Evolutionary conservation across 2,888 invertebrate species (phyloP).

Genomic region (Tribolium freemani): DNA sequence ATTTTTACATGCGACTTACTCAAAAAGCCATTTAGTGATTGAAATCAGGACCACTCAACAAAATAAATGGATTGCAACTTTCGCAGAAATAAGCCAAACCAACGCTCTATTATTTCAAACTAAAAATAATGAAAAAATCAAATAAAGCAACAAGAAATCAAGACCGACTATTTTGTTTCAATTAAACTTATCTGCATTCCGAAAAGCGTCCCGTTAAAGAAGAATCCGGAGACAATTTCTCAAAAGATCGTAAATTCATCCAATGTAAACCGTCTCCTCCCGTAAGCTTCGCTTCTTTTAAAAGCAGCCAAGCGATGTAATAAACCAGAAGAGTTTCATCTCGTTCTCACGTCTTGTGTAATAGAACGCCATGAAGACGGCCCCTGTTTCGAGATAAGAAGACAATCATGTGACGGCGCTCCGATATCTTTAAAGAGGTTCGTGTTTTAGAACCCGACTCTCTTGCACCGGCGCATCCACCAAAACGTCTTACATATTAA

Average conservation of each 20-base stretch:
- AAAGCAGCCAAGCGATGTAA: slow-evolving; percentile 11
- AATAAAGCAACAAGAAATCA: background rate
- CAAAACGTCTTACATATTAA: slow-evolving; percentile 9
- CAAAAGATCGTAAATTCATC: slow-evolving; percentile 12
- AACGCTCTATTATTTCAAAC: background rate
- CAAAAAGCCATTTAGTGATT: slow-evolving; percentile 19
- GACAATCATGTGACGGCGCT: slow-evolving; percentile 18
- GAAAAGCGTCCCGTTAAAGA: background rate
- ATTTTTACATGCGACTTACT: slow-evolving; percentile 3
- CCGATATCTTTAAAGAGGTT: slow-evolving; percentile 20
- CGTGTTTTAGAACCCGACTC: slow-evolving; percentile 12
- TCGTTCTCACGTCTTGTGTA: slow-evolving; percentile 21
- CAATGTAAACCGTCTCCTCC: slow-evolving; percentile 5
- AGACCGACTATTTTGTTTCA: background rate
- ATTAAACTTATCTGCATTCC: background rate
- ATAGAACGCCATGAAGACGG: slow-evolving; percentile 12
- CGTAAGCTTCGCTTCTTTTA: background rate
- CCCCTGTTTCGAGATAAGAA: slow-evolving; percentile 17
- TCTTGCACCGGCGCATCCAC: slow-evolving; percentile 22
- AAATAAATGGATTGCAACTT: background rate
- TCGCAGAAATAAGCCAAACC: background rate
- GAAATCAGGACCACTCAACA: background rate
- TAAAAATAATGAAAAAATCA: background rate
- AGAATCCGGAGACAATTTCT: slow-evolving; percentile 1
- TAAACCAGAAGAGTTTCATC: slow-evolving; percentile 1